These are phyloP conservation scores for Coregonus ussuriensis DNA, from an alignment of 2,797 vertebrate genomes.

Conservation along the genomic window DNA sequence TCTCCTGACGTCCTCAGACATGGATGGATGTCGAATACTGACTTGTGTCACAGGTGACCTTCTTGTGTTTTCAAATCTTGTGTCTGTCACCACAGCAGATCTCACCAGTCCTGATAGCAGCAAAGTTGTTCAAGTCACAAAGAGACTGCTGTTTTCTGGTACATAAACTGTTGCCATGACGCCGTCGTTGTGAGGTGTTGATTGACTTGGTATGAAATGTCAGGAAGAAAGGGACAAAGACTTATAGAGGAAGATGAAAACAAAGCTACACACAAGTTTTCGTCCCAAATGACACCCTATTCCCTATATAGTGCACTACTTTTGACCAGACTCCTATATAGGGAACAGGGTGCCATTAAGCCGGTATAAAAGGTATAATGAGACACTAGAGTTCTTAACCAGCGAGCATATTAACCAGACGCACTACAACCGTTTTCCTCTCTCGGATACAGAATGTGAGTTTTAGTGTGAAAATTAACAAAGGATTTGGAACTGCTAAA, in stretches of 20 bases:
- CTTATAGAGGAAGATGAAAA: not conserved
- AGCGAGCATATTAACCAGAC: not conserved
- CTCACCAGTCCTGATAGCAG: slow-evolving; percentile 9
- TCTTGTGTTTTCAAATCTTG: slow-evolving; percentile 15
- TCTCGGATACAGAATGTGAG: not conserved
- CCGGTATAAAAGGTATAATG: not conserved
- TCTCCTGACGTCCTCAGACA: no score
- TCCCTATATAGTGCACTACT: not conserved
- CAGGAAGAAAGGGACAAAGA: slow-evolving; percentile 3
- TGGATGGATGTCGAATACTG: no score
- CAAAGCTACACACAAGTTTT: slow-evolving; percentile 12
- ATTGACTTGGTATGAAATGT: slow-evolving; percentile 35
- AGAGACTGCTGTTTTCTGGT: slow-evolving; percentile 17
- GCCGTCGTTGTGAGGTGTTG: slow-evolving; percentile 19
- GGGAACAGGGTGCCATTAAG: not conserved
- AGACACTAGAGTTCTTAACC: slow-evolving; percentile 1
- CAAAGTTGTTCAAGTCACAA: slow-evolving; percentile 24
- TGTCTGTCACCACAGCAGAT: not conserved
- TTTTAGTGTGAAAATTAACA: not conserved
- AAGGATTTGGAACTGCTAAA: not conserved
- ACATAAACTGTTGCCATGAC: not conserved
- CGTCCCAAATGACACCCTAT: not conserved
- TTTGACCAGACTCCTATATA: not conserved
- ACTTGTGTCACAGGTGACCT: not conserved
- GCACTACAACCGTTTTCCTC: not conserved